phyloP scores from a whole-genome alignment of 2,888 invertebrate species.

The Drosophila planitibia region DNA sequence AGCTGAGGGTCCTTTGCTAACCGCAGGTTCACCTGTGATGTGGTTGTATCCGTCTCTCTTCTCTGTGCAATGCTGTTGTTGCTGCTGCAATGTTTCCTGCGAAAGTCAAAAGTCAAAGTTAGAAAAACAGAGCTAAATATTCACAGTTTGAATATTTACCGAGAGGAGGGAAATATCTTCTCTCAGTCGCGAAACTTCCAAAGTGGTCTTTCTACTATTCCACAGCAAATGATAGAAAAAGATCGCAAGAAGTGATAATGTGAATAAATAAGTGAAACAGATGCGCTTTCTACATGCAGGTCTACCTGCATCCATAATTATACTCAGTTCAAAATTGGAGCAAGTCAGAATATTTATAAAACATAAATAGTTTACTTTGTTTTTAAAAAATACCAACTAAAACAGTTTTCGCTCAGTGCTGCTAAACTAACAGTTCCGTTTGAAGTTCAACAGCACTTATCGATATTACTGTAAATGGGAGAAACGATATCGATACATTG shows the following conservation, averaged over 20 bases:
- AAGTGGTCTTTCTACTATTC: slow-evolving; percentile 27
- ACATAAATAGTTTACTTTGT: slow-evolving; percentile 13
- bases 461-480: not conserved
- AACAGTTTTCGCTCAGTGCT: not conserved
- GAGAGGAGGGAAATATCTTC: slow-evolving; percentile 47
- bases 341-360: not conserved
- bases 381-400: not conserved
- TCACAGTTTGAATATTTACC: slow-evolving; percentile 28
- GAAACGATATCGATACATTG: slow-evolving; percentile 20
- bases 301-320: slow-evolving; percentile 37
- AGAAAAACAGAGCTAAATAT: too few species aligned
- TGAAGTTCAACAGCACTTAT: slow-evolving; percentile 15
- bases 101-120: too few species aligned
- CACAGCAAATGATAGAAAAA: slow-evolving; percentile 54
- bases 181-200: slow-evolving; percentile 22
- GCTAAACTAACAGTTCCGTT: slow-evolving; percentile 12
- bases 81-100: not conserved
- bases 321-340: not conserved
- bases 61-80: not conserved
- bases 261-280: slow-evolving; percentile 36
- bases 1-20: not conserved
- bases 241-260: slow-evolving; percentile 40
- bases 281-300: slow-evolving; percentile 2
- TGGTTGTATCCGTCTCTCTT: not conserved
- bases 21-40: not conserved